Percentiles rank a stretch among this genome's conserved stretches.
Evolutionary conservation across 1,140 invertebrate genomes (phyloP).

Genomic region (Cyphomyrmex costatus): DNA sequence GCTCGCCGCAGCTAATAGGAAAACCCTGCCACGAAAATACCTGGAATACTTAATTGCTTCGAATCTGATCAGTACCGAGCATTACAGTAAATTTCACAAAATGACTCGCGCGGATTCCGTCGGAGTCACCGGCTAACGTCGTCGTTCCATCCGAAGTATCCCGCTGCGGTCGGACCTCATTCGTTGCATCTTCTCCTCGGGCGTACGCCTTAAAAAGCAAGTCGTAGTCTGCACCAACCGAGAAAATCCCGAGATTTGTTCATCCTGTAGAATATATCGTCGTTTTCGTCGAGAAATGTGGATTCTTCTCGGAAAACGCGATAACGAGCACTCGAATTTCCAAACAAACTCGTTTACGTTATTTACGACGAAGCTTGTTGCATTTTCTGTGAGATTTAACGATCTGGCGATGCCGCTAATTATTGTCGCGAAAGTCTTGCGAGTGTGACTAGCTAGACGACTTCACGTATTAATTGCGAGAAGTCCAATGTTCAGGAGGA

Average conservation of each 20-base stretch:
- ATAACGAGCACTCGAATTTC: conserved; percentile 39
- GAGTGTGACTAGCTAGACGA: neutral
- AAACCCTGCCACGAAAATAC: conserved; percentile 80
- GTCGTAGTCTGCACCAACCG: conserved; percentile 4
- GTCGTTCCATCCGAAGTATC: conserved; percentile 59
- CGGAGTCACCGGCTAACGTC: conserved; percentile 40
- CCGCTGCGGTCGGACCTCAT: conserved; percentile 13
- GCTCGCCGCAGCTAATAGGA: conserved; percentile 75
- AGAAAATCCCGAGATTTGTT: conserved; percentile 67
- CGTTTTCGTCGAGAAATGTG: neutral
- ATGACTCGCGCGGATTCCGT: conserved; percentile 70
- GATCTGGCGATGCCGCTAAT: conserved; percentile 29
- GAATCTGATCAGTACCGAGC: conserved; percentile 66
- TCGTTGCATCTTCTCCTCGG: neutral
- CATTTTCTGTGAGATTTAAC: neutral
- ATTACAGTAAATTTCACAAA: conserved; percentile 77
- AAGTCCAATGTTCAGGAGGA: neutral
- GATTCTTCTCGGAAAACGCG: conserved; percentile 20
- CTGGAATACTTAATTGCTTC: conserved; percentile 77
- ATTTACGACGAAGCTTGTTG: conserved; percentile 6
- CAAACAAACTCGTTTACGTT: conserved; percentile 1
- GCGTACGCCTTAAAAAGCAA: conserved; percentile 46
- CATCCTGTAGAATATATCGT: neutral
- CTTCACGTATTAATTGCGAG: neutral
- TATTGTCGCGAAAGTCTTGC: conserved; percentile 38